Conservation (phyloP, 2,888 invertebrate genomes). For the Leucophenga montana region DNA sequence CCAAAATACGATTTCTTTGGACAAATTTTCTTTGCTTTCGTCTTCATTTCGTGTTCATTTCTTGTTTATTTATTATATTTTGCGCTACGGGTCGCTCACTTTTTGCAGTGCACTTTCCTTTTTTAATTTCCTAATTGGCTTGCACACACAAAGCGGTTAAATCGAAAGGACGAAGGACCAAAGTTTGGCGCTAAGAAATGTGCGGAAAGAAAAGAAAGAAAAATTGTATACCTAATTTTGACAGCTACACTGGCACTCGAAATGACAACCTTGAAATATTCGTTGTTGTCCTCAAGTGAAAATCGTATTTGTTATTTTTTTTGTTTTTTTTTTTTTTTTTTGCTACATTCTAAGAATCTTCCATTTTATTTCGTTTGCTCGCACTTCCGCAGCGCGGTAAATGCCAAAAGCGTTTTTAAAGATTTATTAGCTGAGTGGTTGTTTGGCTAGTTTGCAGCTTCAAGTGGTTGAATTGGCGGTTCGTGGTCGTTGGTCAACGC, state of each 20-base stretch:
- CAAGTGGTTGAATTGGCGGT: slow-evolving; percentile 10
- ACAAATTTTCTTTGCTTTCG: background rate
- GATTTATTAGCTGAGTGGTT: slow-evolving; percentile 16
- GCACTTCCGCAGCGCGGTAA: no score
- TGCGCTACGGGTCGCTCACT: background rate
- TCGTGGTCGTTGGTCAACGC: background rate
- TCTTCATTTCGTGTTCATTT: background rate
- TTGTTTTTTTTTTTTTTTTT: background rate
- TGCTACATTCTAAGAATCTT: background rate
- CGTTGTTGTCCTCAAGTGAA: background rate
- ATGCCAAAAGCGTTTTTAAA: background rate
- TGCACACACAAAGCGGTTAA: slow-evolving; percentile 2
- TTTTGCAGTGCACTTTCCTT: slow-evolving; percentile 4
- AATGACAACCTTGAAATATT: slow-evolving; percentile 14
- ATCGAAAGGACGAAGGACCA: background rate
- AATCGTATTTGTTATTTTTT: background rate
- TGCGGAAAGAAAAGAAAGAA: background rate
- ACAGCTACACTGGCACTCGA: slow-evolving; percentile 15
- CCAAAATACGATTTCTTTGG: slow-evolving; percentile 2
- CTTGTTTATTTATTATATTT: slow-evolving; percentile 1
- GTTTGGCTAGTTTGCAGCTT: background rate
- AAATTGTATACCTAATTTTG: slow-evolving; percentile 1
- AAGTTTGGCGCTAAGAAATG: background rate
- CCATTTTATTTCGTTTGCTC: no score
- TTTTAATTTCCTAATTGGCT: slow-evolving; percentile 22